These are phyloP conservation scores for Philaethria dido DNA, from an alignment of 2,888 invertebrate genomes.

Conservation along the genomic window DNA sequence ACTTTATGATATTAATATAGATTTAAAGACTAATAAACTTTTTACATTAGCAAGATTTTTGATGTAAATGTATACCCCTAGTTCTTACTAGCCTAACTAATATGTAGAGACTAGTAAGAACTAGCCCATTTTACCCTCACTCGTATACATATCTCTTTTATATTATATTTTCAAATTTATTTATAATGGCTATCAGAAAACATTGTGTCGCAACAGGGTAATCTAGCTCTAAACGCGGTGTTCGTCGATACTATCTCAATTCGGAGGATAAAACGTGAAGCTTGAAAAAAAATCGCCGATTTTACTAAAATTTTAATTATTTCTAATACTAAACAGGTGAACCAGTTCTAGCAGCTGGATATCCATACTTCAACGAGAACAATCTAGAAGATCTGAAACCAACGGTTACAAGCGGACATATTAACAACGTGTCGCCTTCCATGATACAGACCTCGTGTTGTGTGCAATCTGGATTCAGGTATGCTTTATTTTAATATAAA, in stretches of 20 bases:
- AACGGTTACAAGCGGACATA: slow-evolving; percentile 81
- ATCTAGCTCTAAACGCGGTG: too few relatives aligned
- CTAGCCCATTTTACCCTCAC: too few relatives aligned
- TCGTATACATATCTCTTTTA: too few relatives aligned
- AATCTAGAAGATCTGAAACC: slow-evolving; percentile 70
- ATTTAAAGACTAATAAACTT: too few relatives aligned
- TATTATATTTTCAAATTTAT: background rate
- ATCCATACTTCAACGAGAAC: slow-evolving; percentile 82
- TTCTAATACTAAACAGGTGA: slow-evolving; percentile 73
- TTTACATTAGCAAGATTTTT: too few relatives aligned
- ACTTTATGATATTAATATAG: too few relatives aligned
- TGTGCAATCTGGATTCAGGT: slow-evolving; percentile 84
- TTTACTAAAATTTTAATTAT: background rate
- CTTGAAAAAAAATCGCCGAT: too few relatives aligned
- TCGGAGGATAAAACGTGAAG: background rate
- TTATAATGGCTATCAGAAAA: too few relatives aligned
- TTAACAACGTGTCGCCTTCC: slow-evolving; percentile 79
- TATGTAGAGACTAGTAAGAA: too few relatives aligned
- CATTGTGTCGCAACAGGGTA: too few relatives aligned
- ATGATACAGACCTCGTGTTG: slow-evolving; percentile 86
- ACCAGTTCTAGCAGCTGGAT: slow-evolving; percentile 83
- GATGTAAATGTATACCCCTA: too few relatives aligned
- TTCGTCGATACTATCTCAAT: background rate
- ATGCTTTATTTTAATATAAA: background rate
- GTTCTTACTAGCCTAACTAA: too few relatives aligned